A percentile compares a stretch with the other conserved stretches of the same genome.
These are phyloP conservation scores for Hormiphora californensis DNA, from an alignment of 37 sponge, comb jelly and placozoan genomes.

Conservation along the genomic window DNA sequence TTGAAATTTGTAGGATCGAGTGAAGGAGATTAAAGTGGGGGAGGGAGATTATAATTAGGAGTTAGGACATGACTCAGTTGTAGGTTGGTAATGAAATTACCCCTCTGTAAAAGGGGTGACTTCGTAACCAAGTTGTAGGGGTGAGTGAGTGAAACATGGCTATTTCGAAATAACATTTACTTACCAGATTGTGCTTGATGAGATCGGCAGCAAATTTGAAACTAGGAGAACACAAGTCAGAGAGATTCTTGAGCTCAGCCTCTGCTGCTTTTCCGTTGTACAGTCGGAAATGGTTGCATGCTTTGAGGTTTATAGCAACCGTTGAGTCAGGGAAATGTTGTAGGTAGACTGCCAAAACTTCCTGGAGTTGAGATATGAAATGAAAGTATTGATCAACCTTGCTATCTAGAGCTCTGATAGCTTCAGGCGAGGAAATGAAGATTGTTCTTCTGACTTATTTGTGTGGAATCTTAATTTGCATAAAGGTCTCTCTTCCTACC, in stretches of 20 bases:
- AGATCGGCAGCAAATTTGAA: constrained; percentile 89
- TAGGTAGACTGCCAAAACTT: constrained; percentile 91
- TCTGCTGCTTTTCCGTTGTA: constrained; percentile 99
- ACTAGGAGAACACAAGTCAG: constrained; percentile 71
- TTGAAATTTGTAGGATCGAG: neutral
- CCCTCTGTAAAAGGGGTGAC: neutral
- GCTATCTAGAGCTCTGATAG: neutral
- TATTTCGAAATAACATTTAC: neutral
- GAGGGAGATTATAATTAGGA: neutral
- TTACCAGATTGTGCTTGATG: constrained; percentile 87
- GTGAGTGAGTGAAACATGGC: too few relatives aligned
- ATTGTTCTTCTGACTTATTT: neutral
- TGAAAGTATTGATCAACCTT: neutral
- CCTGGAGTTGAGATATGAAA: too few relatives aligned
- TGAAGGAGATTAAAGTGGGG: neutral
- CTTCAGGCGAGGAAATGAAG: neutral
- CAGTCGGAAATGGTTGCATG: constrained; percentile 93
- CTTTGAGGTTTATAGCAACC: constrained; percentile 91
- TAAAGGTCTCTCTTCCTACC: neutral
- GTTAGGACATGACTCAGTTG: neutral
- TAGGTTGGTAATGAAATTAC: neutral
- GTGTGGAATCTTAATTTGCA: neutral
- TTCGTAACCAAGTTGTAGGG: too few relatives aligned
- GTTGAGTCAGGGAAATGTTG: constrained; percentile 84
- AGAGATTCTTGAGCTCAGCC: constrained; percentile 88